Evolutionary conservation across 1,140 invertebrate genomes (phyloP), one percentile per base, ranked within the genome.

Genomic region (Battus philenor): DNA sequence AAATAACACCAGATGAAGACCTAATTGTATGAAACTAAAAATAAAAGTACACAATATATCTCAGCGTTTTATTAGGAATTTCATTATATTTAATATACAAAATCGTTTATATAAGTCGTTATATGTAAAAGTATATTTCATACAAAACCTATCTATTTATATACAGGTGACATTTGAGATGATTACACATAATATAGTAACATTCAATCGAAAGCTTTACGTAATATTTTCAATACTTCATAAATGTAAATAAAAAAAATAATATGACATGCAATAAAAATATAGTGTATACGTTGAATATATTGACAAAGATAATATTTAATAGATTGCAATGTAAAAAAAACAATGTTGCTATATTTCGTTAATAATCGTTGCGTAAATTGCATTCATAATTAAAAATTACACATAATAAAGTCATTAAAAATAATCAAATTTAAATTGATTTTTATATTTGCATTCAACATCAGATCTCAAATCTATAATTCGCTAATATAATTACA

Each of bases 1-100:
- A 50, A 22, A 41, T 63, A 4, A 50, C 74, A 4, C 60, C 66
- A 9, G 76, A 83, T 48, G 55, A 67, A 16, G 69, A 83, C 43
- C 38, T 83, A 6, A 44, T 64, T 15, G 46, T 81, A 45, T 81
- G 54, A 68, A 38, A 54, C 44, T 17, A 38, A 36, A 43, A 50
- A 48, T 38, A 39, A 60, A 52, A 55, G 44, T 39, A 45, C 15
- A 30, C 8, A 10, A 46, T 46, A 58, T 36, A 62, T 63, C 46
- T 50, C 53, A 73, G 62, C 56, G 36, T 49, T 71, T 75, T 66
- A 71, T 68, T 74, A 12, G 16, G 13, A 61, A 58, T 52, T 58
- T 59, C 41, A 58, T 65, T 69, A 72, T 54, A 68, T 58, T 66
- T 18, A 61, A 62, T 52, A 62, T 59, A 60, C 59, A 65, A 65